Base-by-base conservation (phyloP, 2,888 invertebrate genomes). In the Incurvaria masculella region DNA sequence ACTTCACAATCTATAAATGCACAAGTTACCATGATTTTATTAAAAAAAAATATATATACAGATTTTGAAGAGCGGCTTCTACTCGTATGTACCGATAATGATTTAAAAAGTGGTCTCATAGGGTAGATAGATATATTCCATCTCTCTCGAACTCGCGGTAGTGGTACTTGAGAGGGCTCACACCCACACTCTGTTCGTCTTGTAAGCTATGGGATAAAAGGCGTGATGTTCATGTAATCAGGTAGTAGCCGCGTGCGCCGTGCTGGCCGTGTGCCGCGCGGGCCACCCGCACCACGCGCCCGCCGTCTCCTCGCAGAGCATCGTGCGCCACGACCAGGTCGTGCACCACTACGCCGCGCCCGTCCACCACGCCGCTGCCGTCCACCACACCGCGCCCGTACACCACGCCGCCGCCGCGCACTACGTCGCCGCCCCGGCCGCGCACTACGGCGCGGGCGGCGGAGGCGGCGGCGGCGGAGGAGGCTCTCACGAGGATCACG, bases 251-350 rank as follows among this genome's bases (percentile, higher is more conserved):
- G 59, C 66, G 26, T 74, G 68, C 53, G 69, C 72, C 45, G 52
- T 75, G 48, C 61, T 69, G 55, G 73, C 71, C 3, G 66, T 60
- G 47, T 69, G 74, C 61, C 70, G 68, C 47, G 76, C 74, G 51
- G 75, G 76, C 50, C 57, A 66, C 38, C 45, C 72, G 42, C 75
- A 76, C 54, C 75, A 76, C 48, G 72, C 70, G 0, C 76, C 78
- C 2, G 76, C 80, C 3, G 68, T 80, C 2, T 72, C 79, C 1
- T 71, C 76, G 4, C 81, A 82, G 55, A 74, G 73, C 60, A 71
- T 78, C 50, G 65, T 73, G 47, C 78, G 61, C 49, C 73, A 70
- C 55, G 76, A 72, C 55, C 69, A 68, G 57, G 60, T 59, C 48
- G 59, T 66, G 40, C 69, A 70, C 53, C 70, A 74, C 47, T 70